Evolutionary conservation across 2,797 vertebrate species (phyloP).

Genomic region (Acropternis orthonyx): DNA sequence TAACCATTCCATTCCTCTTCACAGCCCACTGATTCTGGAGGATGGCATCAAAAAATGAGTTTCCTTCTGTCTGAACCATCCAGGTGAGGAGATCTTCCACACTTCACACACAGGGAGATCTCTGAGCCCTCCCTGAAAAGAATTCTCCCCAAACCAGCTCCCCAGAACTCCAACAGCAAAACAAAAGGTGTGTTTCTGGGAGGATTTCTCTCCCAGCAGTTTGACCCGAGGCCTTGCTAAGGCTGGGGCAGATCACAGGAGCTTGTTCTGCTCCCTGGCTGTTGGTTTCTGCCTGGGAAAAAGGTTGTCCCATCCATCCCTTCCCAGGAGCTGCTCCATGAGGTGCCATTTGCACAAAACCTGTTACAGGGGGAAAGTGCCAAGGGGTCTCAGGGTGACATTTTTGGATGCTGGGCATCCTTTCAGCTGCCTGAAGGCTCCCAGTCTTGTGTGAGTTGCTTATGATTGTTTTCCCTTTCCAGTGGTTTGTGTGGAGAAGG

Average conservation of each 20-base stretch:
- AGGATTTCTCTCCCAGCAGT: background rate
- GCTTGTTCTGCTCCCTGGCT: background rate
- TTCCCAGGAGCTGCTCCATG: background rate
- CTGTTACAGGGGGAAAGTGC: too few species aligned
- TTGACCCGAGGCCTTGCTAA: background rate
- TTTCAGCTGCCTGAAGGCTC: background rate
- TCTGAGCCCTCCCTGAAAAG: background rate
- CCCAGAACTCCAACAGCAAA: background rate
- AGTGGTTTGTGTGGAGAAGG: background rate
- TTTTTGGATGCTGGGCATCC: background rate
- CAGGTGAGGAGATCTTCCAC: background rate
- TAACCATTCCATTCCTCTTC: background rate
- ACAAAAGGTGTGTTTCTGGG: fast-evolving
- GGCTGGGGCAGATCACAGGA: background rate
- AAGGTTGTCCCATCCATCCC: background rate
- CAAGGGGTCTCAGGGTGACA: background rate
- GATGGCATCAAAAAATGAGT: background rate
- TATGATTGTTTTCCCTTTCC: background rate
- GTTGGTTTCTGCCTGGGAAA: background rate
- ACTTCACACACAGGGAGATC: background rate
- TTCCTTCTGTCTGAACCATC: background rate
- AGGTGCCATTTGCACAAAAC: background rate
- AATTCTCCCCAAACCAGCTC: background rate
- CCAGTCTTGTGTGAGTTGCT: background rate
- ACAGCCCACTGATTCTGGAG: background rate